These are phyloP conservation scores for Microcebus lehilahytsara DNA, from an alignment of 2,113 vertebrate genomes.

Conservation along the genomic window DNA sequence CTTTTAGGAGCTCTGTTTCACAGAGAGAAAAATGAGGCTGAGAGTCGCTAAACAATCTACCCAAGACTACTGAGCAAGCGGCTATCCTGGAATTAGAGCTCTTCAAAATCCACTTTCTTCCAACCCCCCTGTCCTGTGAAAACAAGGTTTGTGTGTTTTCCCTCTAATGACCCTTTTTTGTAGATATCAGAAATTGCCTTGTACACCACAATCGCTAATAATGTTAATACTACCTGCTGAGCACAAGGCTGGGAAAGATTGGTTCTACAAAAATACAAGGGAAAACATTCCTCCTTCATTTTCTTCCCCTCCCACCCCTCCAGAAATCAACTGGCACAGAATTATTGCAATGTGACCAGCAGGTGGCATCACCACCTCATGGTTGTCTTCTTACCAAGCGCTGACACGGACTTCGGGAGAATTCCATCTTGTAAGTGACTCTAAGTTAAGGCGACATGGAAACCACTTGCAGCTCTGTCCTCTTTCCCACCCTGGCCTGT, in stretches of 20 bases:
- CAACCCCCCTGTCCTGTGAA: not conserved
- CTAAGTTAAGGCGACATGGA: not conserved
- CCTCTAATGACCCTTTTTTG: not conserved
- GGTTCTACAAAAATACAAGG: not conserved
- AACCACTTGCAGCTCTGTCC: too few species aligned
- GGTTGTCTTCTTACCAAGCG: not conserved
- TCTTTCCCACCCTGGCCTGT: not conserved
- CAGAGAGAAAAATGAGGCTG: not conserved
- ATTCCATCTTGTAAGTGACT: not conserved
- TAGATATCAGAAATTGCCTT: not conserved
- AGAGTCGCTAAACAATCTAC: not conserved
- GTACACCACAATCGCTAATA: not conserved
- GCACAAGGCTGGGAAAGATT: not conserved
- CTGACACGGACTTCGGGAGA: accelerated
- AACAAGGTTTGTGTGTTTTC: not conserved
- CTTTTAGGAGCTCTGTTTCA: not conserved
- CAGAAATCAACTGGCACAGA: not conserved
- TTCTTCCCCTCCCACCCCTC: accelerated
- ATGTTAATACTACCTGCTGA: not conserved
- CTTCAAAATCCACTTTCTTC: not conserved
- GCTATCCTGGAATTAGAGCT: not conserved
- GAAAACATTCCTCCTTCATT: not conserved
- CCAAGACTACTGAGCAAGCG: not conserved
- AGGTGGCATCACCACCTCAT: conserved; percentile 50
- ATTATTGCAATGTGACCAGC: not conserved